A percentile compares a stretch with the other conserved stretches of the same genome.
Evolutionary conservation across 2,888 invertebrate species (phyloP).

Genomic region (Gymnocheta viridis): DNA sequence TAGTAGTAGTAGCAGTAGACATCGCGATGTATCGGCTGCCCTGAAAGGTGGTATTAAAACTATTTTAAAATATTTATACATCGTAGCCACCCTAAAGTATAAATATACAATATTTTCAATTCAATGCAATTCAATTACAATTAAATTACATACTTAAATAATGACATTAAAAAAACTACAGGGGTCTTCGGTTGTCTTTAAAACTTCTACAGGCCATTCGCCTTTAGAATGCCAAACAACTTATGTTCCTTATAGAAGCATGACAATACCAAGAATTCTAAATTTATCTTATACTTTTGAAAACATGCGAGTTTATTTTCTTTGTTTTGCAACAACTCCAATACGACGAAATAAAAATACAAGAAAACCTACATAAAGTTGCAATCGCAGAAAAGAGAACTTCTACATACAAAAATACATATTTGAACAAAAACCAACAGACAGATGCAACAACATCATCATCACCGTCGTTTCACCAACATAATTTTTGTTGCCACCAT

Average conservation of each 20-base stretch:
- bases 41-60: too few species aligned
- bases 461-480: conserved; percentile 9
- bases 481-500: conserved; percentile 28
- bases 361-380: conserved; percentile 2
- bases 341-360: neutral
- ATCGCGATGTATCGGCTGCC: too few species aligned
- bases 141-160: neutral
- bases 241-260: neutral
- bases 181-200: neutral
- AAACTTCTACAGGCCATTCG: neutral
- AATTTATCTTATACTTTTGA: conserved; percentile 2
- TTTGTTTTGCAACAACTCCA: conserved; percentile 16
- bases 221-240: neutral
- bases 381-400: conserved; percentile 18
- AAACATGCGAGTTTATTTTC: neutral
- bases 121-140: too few species aligned
- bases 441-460: conserved; percentile 20
- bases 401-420: neutral
- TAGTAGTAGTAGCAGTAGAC: too few species aligned
- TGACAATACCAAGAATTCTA: conserved; percentile 31
- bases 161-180: neutral
- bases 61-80: too few species aligned
- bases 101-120: too few species aligned
- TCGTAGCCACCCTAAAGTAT: too few species aligned
- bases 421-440: neutral